Percentiles rank a stretch among this genome's conserved stretches.
Evolutionary conservation across 2,797 vertebrate genomes (phyloP).

Genomic region (Muscicapa striata): DNA sequence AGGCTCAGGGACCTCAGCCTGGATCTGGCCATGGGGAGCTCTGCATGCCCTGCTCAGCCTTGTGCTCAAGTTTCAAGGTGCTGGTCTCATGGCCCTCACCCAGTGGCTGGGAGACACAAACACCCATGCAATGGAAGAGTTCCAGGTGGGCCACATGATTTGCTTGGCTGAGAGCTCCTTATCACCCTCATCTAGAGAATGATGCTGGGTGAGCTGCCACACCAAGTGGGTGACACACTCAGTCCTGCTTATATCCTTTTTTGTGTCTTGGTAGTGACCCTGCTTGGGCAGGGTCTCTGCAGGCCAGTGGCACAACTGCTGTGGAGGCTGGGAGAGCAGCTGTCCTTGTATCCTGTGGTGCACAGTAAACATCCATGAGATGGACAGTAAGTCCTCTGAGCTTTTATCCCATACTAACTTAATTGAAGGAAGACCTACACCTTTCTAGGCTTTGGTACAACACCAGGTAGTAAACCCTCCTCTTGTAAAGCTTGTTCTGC

Average conservation of each 20-base stretch:
- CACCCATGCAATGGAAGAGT: rapidly evolving
- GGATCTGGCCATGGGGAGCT: neutral
- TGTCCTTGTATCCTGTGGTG: neutral
- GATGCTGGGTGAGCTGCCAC: neutral
- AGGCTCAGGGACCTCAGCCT: neutral
- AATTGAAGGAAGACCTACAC: neutral
- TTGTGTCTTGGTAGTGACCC: neutral
- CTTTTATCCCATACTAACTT: neutral
- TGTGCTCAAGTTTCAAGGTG: neutral
- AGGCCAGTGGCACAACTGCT: neutral
- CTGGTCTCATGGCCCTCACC: rapidly evolving
- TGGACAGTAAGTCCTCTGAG: neutral
- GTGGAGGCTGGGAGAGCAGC: neutral
- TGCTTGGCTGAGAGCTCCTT: neutral
- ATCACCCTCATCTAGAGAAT: neutral
- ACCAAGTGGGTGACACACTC: neutral
- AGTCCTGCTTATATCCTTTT: neutral
- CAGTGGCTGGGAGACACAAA: neutral
- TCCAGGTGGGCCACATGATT: neutral
- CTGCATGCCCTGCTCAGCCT: neutral
- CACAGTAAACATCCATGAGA: neutral
- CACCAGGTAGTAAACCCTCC: neutral
- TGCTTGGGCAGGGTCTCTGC: neutral
- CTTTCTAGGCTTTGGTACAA: neutral
- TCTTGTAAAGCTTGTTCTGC: conserved; percentile 23